Percentiles rank a stretch among this genome's conserved stretches.
Conservation (phyloP, 2,797 vertebrate species). For the Dipus sagitta region DNA sequence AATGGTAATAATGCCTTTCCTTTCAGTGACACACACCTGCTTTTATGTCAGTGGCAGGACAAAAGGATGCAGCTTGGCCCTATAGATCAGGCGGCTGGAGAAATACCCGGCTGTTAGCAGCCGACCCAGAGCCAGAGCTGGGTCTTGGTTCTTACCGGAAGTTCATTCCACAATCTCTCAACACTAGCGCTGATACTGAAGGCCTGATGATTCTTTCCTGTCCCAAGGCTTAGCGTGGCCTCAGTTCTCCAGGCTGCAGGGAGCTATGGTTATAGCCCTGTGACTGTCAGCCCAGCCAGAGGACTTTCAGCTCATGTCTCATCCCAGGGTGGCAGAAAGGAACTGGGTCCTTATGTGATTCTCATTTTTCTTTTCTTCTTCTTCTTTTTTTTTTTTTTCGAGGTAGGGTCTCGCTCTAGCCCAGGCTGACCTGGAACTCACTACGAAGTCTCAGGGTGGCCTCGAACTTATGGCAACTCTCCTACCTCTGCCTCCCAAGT, state of each 20-base stretch:
- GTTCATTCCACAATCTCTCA: slow-evolving; percentile 10
- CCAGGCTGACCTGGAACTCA: no score
- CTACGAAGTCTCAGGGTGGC: no score
- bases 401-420: no score
- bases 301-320: background rate
- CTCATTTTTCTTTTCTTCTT: background rate
- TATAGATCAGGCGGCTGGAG: background rate
- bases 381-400: no score
- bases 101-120: background rate
- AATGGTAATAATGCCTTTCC: background rate
- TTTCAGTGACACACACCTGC: background rate
- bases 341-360: background rate
- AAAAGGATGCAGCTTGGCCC: background rate
- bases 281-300: background rate
- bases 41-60: background rate
- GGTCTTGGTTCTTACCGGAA: background rate
- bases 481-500: no score
- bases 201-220: background rate
- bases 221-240: background rate
- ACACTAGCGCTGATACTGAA: background rate
- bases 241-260: background rate
- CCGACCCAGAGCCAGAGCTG: background rate
- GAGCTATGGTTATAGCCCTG: background rate
- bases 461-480: no score
- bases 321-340: background rate